These are phyloP conservation scores for Gadopsis marmoratus DNA, from an alignment of 2,797 vertebrate genomes.

Conservation along the genomic window DNA sequence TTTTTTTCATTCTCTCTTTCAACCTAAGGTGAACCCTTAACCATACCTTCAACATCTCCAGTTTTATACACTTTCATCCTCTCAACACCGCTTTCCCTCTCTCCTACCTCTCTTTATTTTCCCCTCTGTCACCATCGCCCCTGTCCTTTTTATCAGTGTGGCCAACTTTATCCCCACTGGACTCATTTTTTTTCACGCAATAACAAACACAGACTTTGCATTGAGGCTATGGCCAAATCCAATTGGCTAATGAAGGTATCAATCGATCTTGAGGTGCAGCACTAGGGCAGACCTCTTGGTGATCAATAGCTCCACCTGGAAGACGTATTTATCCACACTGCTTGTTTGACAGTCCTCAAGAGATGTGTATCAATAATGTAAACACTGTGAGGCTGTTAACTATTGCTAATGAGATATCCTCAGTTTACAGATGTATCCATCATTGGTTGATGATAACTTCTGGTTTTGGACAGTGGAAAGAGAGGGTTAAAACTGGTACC, in stretches of 20 bases:
- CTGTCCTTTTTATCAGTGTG: conserved; percentile 63
- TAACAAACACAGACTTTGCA: conserved; percentile 80
- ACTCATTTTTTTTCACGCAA: conserved; percentile 80
- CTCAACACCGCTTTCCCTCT: conserved; percentile 52
- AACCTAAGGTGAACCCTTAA: conserved; percentile 40
- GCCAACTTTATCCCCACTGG: conserved; percentile 70
- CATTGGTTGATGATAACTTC: conserved; percentile 71
- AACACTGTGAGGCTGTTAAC: conserved; percentile 74
- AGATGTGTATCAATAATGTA: conserved; percentile 76
- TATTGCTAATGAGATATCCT: conserved; percentile 77
- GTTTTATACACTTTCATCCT: conserved; percentile 47
- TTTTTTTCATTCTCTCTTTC: conserved; percentile 43
- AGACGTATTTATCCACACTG: conserved; percentile 75
- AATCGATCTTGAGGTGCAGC: conserved; percentile 74
- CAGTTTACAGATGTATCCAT: conserved; percentile 78
- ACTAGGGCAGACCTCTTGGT: conserved; percentile 50
- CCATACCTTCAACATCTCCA: conserved; percentile 33
- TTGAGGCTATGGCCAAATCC: conserved; percentile 68
- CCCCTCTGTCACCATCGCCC: conserved; percentile 59
- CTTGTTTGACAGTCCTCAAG: conserved; percentile 81
- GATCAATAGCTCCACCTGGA: conserved; percentile 80
- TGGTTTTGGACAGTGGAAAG: conserved; percentile 60
- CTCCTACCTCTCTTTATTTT: conserved; percentile 62
- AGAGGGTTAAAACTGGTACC: conserved; percentile 67
- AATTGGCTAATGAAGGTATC: conserved; percentile 78